These are phyloP conservation scores for Sardina pilchardus DNA, from an alignment of 2,113 vertebrate species.

Conservation along the genomic window DNA sequence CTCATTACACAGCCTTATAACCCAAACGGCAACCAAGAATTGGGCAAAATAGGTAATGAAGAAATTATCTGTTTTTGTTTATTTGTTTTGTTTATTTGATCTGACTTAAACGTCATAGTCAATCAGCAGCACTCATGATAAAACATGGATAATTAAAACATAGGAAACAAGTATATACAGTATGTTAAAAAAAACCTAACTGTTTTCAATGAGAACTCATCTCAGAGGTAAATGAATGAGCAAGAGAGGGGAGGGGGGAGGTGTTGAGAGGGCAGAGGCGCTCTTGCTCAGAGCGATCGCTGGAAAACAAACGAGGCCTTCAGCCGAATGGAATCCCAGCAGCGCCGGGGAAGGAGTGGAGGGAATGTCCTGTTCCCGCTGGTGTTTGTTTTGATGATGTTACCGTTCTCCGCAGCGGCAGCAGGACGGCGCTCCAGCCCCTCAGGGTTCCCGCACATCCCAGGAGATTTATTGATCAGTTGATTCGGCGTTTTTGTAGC, in stretches of 20 bases:
- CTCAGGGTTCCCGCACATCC: neutral
- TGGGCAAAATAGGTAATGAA: neutral
- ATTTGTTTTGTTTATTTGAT: neutral
- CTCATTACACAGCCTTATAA: neutral
- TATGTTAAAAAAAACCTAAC: too few species aligned
- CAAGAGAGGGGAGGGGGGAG: slow-evolving; percentile 29
- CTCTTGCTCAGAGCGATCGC: slow-evolving; percentile 44
- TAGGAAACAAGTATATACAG: too few species aligned
- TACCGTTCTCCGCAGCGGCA: neutral
- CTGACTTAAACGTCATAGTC: neutral
- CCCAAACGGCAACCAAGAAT: neutral
- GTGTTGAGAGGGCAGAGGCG: slow-evolving; percentile 52
- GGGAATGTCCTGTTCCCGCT: slow-evolving; percentile 69
- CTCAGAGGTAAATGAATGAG: neutral
- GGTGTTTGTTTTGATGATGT: slow-evolving; percentile 68
- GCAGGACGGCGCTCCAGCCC: neutral
- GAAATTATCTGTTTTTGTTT: neutral
- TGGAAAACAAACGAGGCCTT: slow-evolving; percentile 58
- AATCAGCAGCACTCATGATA: neutral
- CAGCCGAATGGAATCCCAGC: slow-evolving; percentile 46
- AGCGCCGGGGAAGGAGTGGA: slow-evolving; percentile 38
- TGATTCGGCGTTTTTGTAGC: neutral
- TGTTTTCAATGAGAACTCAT: neutral
- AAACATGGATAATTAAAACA: neutral
- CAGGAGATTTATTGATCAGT: neutral